Evolutionary conservation across 2,797 vertebrate genomes (phyloP).

Genomic region (Parambassis ranga): DNA sequence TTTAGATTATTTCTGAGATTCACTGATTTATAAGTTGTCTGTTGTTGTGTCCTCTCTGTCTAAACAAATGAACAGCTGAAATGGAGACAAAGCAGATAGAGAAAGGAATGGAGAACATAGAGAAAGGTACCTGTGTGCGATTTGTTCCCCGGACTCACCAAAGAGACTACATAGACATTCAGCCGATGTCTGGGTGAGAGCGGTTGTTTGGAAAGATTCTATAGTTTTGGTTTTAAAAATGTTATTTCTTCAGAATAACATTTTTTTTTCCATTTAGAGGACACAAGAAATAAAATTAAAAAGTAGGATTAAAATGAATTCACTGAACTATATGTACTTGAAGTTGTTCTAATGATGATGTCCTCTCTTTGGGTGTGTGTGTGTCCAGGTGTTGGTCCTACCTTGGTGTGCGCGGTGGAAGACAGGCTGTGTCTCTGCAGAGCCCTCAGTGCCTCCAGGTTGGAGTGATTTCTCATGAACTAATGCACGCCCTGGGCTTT

Average conservation of each 20-base stretch:
- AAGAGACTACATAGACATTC: constrained; percentile 80
- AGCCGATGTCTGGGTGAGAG: constrained; percentile 79
- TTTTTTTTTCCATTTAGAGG: neutral
- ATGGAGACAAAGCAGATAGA: constrained; percentile 68
- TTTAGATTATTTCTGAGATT: neutral
- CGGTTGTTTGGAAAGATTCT: constrained; percentile 3
- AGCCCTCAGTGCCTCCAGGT: constrained; percentile 80
- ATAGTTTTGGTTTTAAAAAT: neutral
- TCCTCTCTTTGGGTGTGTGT: neutral
- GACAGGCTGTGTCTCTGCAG: constrained; percentile 84
- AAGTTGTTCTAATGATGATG: neutral
- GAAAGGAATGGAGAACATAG: constrained; percentile 76
- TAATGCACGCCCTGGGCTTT: constrained; percentile 89
- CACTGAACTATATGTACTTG: too few species aligned
- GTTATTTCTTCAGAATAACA: neutral
- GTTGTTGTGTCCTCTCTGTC: neutral
- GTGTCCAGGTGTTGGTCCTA: constrained; percentile 82
- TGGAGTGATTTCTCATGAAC: constrained; percentile 87
- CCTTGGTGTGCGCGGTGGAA: constrained; percentile 84
- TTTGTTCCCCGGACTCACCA: constrained; percentile 81
- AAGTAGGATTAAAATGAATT: neutral
- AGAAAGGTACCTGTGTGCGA: constrained; percentile 78
- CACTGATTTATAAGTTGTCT: neutral
- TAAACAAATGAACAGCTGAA: constrained; percentile 61
- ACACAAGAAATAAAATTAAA: neutral